Base-by-base conservation (phyloP, 1,140 invertebrate species). In the Ruditapes philippinarum region DNA sequence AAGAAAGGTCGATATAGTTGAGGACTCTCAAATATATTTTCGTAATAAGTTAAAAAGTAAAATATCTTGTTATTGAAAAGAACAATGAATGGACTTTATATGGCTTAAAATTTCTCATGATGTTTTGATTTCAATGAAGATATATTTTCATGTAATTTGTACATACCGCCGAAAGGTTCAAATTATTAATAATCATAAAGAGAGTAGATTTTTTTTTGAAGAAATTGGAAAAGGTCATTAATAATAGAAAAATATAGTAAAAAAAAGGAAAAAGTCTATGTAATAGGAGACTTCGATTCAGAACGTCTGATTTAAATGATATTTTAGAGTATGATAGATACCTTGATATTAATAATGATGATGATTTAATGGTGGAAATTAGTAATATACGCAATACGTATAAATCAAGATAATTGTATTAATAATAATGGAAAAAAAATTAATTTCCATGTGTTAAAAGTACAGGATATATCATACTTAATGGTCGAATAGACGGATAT, bases 21-120 rank as follows among this genome's bases (percentile, higher is more conserved):
- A 33, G 78, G 78, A n/a, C 57, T 80, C 3, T 80, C 78, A 36
- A n/a, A n/a, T 80, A 36, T 80, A 80, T 57, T 78, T 5, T 51
- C 17, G 45, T 38, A 54, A 54, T 25, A 45, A 40, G 0, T 57
- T 11, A 7, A 11, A 38, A 57, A 36, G 38, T 36, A 28, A 80
- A 57, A 36, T 65, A 12, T 33, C 25, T 33, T n/a, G 33, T 65
- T 31, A 19, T 65, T 33, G 28, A 65, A 36, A 65, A 31, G 33
- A 65, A 65, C 25, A 31, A 65, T 9, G 25, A 7, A 33, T n/a
- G 31, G 12, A 65, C n/a, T n/a, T 65, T 65, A 31, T 65, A 1
- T 65, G 60, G 60, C 1, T 65, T 31, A 65, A 65, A 33, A 31
- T 65, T 3, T 19, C 7, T 57, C 33, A 54, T 11, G 22, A 19